Conservation (phyloP, 2,113 vertebrate species). For the Apodemus sylvaticus region DNA sequence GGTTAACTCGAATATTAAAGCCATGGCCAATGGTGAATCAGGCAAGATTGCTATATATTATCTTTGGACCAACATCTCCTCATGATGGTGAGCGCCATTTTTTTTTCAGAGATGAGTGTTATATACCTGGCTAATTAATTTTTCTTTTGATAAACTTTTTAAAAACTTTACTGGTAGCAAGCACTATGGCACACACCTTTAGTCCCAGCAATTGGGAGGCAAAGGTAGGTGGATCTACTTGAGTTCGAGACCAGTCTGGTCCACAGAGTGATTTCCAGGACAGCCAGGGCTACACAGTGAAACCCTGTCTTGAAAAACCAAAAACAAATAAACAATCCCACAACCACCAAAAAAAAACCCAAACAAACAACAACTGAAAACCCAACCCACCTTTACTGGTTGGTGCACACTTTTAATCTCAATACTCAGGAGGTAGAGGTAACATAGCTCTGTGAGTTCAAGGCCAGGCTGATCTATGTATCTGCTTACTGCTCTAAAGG, state of each 20-base stretch:
- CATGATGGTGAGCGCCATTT: conserved; percentile 85
- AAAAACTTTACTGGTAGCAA: not conserved
- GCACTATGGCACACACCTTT: not conserved
- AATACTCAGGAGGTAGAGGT: not conserved
- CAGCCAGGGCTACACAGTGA: not conserved
- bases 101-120: not conserved
- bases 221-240: not conserved
- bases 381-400: not conserved
- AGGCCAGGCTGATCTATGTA: not conserved
- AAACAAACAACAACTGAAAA: no score
- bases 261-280: not conserved
- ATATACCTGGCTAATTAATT: conserved; percentile 41
- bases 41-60: conserved; percentile 92
- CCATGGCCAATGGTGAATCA: conserved; percentile 94
- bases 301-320: not conserved
- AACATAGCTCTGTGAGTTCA: not conserved
- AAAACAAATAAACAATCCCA: not conserved
- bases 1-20: conserved; percentile 91
- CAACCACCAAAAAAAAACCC: not conserved
- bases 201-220: not conserved
- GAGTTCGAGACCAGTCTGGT: not conserved
- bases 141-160: conserved; percentile 53
- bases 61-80: conserved; percentile 90
- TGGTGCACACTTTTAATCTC: not conserved
- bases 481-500: not conserved